Base-by-base conservation (phyloP, 2,888 invertebrate genomes). In the Chrysina gloriosa region DNA sequence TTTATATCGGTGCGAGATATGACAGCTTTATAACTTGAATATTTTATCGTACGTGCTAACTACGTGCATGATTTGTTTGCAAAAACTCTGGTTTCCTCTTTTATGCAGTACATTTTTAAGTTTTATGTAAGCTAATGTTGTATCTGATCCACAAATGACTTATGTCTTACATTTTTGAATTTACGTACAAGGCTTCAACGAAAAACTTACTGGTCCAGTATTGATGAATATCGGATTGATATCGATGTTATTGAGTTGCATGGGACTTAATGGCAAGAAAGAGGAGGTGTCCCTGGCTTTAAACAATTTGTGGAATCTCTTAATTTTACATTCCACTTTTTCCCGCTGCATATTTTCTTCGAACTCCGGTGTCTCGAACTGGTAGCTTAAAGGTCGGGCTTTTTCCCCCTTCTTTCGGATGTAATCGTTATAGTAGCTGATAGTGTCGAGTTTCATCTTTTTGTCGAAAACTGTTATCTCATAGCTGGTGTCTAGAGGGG, bases 381-480 rank as follows among this genome's bases (percentile, higher is more conserved):
- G 27, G 19, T 47, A 45, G 2, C n/a, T 63, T 9, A 42, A 23
- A n/a, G 45, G 7, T 29, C 29, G 27, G 14, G 14, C 14, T 27
- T 29, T 52, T 29, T 27, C 50, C 27, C 29, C 31, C 9, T 52
- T 3, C 14, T 29, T 11, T 29, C 50, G 23, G 16, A 42, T 11
- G 25, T 47, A 61, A 9, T 58, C 34, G 2, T 4, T 42, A 14
- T 58, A 66, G 21, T 66, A 66, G 3, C 42, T 31, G 0, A 4
- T 21, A n/a, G 21, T 19, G 5, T 45, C 25, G 11, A 25, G n/a
- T n/a, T 58, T 66, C 7, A 66, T 6, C 11, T 58, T 23, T 14
- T 45, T 27, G 16, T 58, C 61, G 14, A 66, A 61, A 1, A 47
- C 45, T 3, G 66, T 66, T 23, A 47, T 11, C 25, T 66, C 66